Base-by-base conservation (phyloP, 1,140 invertebrate genomes). In the Chironomus striatipennis region DNA sequence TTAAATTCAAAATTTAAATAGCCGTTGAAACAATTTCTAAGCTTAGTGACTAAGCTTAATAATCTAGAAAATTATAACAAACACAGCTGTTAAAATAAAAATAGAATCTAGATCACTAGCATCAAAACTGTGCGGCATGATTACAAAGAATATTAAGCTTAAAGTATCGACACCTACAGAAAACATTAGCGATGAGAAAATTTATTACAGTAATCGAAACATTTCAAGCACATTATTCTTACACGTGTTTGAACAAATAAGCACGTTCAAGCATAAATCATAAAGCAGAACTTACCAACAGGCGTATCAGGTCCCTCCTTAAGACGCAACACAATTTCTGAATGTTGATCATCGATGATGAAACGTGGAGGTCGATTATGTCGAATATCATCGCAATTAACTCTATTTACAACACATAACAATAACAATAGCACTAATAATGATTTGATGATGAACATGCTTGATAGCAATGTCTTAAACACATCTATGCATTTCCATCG, bases 231-330 rank as follows among this genome's bases (percentile, higher is more conserved):
- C 24, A 34, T 34, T 34, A 34, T 34, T 34, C 24, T 34, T 34
- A 34, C 24, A 34, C 24, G 24, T 34, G 24, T 34, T 34, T 1
- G 2, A 2, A 34, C 24, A 34, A 34, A 34, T 34, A 34, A 34
- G 24, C 24, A 34, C 24, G 24, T 34, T 34, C 24, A 34, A 34
- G 24, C 24, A 34, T 34, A 34, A 34, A 34, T 34, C 24, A 34
- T 34, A 34, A 34, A 34, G 5, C 24, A 34, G 1, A 75, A 83
- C 90, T 89, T 84, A 94, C 93, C 93, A 77, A 92, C 87, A 77
- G 91, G 91, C 57, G 93, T 95, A 78, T 93, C 93, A 73, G 89
- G 85, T 65, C 92, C 93, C 86, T 96, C 93, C 82, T 93, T 94
- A 77, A 95, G 85, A 79, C 93, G 87, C 77, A 95, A 85, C 75